Base-by-base conservation (phyloP, 2,797 vertebrate species). In the Florisuga fusca region DNA sequence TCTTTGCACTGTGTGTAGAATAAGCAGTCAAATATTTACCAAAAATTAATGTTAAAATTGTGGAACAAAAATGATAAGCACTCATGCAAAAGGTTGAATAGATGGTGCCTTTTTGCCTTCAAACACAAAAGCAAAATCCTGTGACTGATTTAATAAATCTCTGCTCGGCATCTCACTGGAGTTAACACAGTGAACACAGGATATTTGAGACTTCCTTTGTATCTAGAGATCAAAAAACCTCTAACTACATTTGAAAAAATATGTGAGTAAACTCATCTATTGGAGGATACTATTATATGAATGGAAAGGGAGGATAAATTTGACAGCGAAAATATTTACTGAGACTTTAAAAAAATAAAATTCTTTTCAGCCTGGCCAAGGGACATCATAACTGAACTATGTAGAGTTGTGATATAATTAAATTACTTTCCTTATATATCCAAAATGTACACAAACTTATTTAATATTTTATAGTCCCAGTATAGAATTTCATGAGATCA, bases 391-490 rank as follows among this genome's bases (percentile, higher is more conserved):
- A 62, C 54, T 78, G 78, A 83, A 87, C 20, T 86, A 12, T 48
- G 19, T 67, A 38, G 7, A 82, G n/a, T 50, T 51, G 45, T 76
- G 38, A 71, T 25, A 77, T 68, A 89, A 94, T 77, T 61, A 91
- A 96, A 89, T 87, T 15, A 7, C 15, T 85, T 93, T 85, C 3
- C 3, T 91, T 58, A 83, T 38, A 64, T 86, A 94, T 50, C 75
- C 34, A 84, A 94, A 89, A 91, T 46, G 80, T 91, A 75, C 59
- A 87, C 48, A 95, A 95, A 88, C 54, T 69, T 92, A 80, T 78
- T 96, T 66, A 92, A 94, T 96, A 90, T 94, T 93, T 95, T 85
- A 92, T 89, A 78, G 43, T 64, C 43, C 43, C 16, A 15, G 15
- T 68, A 87, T 57, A 64, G 67, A 61, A 78, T 87, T 94, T 93